Conservation (phyloP, 2,797 vertebrate species). For the Lagocephalus sceleratus region DNA sequence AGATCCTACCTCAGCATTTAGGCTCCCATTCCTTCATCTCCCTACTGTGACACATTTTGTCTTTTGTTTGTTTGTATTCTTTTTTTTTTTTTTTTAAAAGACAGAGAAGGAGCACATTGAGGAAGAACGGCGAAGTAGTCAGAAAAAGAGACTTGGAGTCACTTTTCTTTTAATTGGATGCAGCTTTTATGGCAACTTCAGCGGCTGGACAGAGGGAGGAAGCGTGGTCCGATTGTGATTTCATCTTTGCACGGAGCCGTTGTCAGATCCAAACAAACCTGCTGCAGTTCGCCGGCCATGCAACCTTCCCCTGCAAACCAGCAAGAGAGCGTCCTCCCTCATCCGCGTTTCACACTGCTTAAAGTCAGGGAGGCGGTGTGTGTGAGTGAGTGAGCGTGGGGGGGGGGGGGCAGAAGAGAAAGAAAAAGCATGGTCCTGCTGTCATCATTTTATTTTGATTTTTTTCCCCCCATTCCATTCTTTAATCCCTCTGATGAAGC, state of each 20-base stretch:
- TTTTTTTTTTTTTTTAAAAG: slow-evolving; percentile 47
- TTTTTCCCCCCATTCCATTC: slow-evolving; percentile 78
- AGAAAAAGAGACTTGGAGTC: slow-evolving; percentile 55
- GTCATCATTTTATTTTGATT: slow-evolving; percentile 92
- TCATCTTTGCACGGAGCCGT: slow-evolving; percentile 68
- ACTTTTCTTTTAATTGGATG: slow-evolving; percentile 66
- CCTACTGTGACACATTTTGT: slow-evolving; percentile 49
- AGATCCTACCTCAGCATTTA: slow-evolving; percentile 40
- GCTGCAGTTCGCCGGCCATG: slow-evolving; percentile 44
- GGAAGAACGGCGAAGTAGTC: slow-evolving; percentile 54
- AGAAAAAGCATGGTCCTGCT: slow-evolving; percentile 63
- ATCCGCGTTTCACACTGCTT: slow-evolving; percentile 76
- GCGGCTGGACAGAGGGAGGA: slow-evolving; percentile 34
- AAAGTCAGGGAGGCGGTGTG: slow-evolving; percentile 41
- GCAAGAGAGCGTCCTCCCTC: slow-evolving; percentile 76
- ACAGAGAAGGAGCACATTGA: slow-evolving; percentile 39
- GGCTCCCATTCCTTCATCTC: slow-evolving; percentile 38
- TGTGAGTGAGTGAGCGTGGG: background rate
- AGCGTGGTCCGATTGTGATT: slow-evolving; percentile 55
- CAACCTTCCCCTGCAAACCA: slow-evolving; percentile 61
- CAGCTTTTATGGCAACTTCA: slow-evolving; percentile 60
- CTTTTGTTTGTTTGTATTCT: slow-evolving; percentile 59
- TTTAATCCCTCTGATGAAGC: slow-evolving; percentile 99
- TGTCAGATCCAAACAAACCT: slow-evolving; percentile 65
- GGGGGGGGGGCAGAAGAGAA: slow-evolving; percentile 32